Evolutionary conservation across 2,888 invertebrate genomes (phyloP).

Genomic region (Epicampocera succincta): DNA sequence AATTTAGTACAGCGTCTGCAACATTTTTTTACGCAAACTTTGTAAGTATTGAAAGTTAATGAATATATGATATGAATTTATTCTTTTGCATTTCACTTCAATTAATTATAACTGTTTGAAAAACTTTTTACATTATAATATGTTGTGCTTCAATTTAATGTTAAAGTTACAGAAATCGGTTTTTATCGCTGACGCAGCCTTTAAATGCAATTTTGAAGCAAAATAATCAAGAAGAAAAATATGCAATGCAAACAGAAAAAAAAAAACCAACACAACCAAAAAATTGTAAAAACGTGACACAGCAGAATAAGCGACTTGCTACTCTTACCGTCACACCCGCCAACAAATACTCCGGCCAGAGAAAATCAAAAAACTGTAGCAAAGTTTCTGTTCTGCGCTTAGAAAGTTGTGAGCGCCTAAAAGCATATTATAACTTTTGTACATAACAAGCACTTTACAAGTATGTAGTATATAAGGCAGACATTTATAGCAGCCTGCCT

Average conservation of each 20-base stretch:
- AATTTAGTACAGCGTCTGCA: too few species aligned
- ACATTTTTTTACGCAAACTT: too few species aligned
- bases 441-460: slow-evolving; percentile 19
- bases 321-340: slow-evolving; percentile 10
- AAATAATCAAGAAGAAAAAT: not conserved
- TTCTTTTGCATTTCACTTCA: too few species aligned
- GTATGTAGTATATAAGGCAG: slow-evolving; percentile 48
- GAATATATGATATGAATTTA: too few species aligned
- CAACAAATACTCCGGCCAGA: not conserved
- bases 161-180: not conserved
- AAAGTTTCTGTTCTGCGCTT: slow-evolving; percentile 12
- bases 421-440: not conserved
- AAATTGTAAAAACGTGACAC: slow-evolving; percentile 41
- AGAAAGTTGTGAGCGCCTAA: not conserved
- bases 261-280: too few species aligned
- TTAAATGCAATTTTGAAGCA: not conserved
- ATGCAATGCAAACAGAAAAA: slow-evolving; percentile 8
- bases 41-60: too few species aligned
- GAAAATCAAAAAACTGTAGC: slow-evolving; percentile 6
- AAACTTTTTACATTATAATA: too few species aligned
- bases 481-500: slow-evolving; percentile 39
- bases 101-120: too few species aligned
- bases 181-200: slow-evolving; percentile 19
- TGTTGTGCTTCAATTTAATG: too few species aligned
- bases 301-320: slow-evolving; percentile 16